Percentiles rank a stretch among this genome's conserved stretches.
phyloP scores from a whole-genome alignment of 2,797 vertebrate genomes.

The Nannoperca australis region DNA sequence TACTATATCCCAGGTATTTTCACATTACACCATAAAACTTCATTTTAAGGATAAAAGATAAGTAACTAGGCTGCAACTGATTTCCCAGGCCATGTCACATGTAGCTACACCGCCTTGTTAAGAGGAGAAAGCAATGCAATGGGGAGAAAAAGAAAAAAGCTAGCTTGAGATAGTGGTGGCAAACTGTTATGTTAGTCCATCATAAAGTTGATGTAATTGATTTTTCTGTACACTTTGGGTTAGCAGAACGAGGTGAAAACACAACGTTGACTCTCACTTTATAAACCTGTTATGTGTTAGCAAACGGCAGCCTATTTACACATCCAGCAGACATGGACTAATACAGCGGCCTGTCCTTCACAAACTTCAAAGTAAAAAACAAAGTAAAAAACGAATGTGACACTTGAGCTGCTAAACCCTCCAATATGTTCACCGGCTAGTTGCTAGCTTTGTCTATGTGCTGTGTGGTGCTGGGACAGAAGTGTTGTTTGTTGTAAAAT shows the following conservation, averaged over 20 bases:
- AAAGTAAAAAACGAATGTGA: no score
- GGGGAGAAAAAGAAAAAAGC: neutral
- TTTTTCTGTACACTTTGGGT: neutral
- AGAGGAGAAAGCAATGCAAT: neutral
- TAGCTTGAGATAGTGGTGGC: neutral
- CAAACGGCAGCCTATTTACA: neutral
- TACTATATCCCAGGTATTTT: neutral
- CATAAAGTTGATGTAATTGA: neutral
- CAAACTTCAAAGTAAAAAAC: no score
- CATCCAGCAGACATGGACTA: no score
- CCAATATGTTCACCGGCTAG: neutral
- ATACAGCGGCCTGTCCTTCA: neutral
- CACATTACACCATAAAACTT: neutral
- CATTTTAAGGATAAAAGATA: neutral
- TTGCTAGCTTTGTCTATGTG: neutral
- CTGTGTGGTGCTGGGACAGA: neutral
- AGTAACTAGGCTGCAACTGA: neutral
- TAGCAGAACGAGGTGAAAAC: neutral
- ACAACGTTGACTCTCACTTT: neutral
- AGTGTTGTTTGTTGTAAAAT: no score
- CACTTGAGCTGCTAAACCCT: neutral
- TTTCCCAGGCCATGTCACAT: neutral
- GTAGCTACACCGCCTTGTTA: neutral
- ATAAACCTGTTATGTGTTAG: neutral
- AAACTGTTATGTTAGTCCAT: neutral